A percentile compares a stretch with the other conserved stretches of the same genome.
Evolutionary conservation across 1,140 invertebrate species (phyloP).

Genomic region (Micrasema minimum): DNA sequence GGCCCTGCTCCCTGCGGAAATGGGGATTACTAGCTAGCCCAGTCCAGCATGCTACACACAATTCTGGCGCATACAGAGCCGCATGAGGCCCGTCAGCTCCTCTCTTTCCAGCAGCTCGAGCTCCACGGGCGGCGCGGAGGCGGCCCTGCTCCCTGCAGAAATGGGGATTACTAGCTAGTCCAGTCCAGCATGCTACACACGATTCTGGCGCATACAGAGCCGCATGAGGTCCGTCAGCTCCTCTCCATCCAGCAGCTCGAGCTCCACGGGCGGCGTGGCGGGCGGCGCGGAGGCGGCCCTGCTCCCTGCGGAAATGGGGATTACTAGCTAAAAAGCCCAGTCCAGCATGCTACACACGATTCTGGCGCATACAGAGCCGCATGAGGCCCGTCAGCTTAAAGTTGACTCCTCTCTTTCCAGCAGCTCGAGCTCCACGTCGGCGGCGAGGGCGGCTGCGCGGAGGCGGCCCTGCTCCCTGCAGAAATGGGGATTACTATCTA

Average conservation of each 20-base stretch:
- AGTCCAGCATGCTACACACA: too few species aligned
- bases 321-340: too few species aligned
- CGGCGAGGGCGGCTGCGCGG: constrained; percentile 73
- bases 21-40: too few species aligned
- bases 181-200: too few species aligned
- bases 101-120: constrained; percentile 76
- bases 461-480: too few species aligned
- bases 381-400: constrained; percentile 81
- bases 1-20: too few species aligned
- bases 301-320: too few species aligned
- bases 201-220: constrained; percentile 81
- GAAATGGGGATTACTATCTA: too few species aligned
- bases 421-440: constrained; percentile 76
- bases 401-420: constrained; percentile 79
- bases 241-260: constrained; percentile 75
- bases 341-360: too few species aligned
- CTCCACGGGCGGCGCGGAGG: constrained; percentile 73
- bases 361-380: constrained; percentile 79
- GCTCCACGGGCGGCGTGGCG: constrained; percentile 73
- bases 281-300: too few species aligned
- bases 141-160: too few species aligned
- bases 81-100: constrained; percentile 79
- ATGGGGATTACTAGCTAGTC: too few species aligned
- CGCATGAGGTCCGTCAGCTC: constrained; percentile 80
- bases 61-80: constrained; percentile 81